A percentile compares a stretch with the other conserved stretches of the same genome.
phyloP scores from a whole-genome alignment of 2,113 vertebrate species.

The Enhydra lutris region DNA sequence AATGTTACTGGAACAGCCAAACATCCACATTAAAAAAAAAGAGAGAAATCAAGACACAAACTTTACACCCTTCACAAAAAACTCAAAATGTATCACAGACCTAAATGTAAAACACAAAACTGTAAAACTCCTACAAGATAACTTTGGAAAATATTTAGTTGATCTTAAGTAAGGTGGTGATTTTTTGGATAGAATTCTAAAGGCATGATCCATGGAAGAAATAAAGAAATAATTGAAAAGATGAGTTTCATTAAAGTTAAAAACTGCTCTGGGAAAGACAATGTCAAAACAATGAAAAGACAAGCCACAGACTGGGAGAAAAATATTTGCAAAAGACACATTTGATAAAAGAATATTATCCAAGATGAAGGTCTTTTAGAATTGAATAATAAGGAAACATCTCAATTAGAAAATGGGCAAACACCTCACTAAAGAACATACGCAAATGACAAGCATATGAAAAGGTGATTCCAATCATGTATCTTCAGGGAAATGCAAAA shows the following conservation, averaged over 20 bases:
- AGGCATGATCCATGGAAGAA: not conserved
- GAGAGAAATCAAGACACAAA: not conserved
- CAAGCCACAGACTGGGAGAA: not conserved
- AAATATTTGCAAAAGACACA: not conserved
- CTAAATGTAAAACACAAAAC: not conserved
- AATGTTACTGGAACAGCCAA: not conserved
- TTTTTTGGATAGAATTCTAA: not conserved
- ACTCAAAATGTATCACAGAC: too few relatives aligned
- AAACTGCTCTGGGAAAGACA: not conserved
- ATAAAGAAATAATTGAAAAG: not conserved
- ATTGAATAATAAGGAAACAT: not conserved
- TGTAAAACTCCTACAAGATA: not conserved
- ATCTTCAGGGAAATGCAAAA: not conserved
- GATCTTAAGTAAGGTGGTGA: not conserved
- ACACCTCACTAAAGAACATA: not conserved
- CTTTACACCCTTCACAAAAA: not conserved
- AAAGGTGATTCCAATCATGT: not conserved
- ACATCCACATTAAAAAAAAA: not conserved
- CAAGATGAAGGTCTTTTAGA: not conserved
- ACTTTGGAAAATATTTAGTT: not conserved
- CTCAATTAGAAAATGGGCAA: not conserved
- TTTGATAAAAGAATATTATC: not conserved
- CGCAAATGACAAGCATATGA: not conserved
- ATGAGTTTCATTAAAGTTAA: not conserved
- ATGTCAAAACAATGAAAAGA: not conserved